Conservation (phyloP, 1,140 invertebrate species). For the Trypoxylus dichotomus region DNA sequence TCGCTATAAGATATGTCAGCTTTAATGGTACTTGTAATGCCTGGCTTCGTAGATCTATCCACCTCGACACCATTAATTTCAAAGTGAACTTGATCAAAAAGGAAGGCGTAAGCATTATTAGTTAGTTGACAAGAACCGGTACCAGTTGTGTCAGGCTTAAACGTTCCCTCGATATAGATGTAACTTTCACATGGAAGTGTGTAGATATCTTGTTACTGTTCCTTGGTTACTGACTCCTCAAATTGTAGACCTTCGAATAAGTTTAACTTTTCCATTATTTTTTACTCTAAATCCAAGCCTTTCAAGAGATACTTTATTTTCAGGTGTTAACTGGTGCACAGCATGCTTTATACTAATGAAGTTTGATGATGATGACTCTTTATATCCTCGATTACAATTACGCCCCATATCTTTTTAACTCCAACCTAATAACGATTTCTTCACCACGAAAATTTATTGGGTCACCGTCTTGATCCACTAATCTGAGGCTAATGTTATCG, state of each 20-base stretch:
- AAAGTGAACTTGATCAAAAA: slow-evolving; percentile 1
- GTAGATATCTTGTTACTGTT: slow-evolving; percentile 24
- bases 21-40: slow-evolving; percentile 53
- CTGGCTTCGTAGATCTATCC: slow-evolving; percentile 52
- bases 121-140: neutral
- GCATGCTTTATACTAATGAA: too few species aligned
- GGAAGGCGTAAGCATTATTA: slow-evolving; percentile 14
- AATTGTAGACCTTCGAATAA: neutral
- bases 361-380: too few species aligned
- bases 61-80: slow-evolving; percentile 35
- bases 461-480: too few species aligned
- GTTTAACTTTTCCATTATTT: slow-evolving; percentile 13
- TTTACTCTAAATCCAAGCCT: neutral
- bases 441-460: too few species aligned
- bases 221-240: slow-evolving; percentile 8
- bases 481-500: too few species aligned
- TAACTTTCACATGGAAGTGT: neutral
- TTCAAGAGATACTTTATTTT: too few species aligned
- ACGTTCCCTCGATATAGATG: slow-evolving; percentile 26
- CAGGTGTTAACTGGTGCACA: too few species aligned
- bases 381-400: too few species aligned
- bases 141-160: neutral
- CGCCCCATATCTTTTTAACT: too few species aligned
- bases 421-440: too few species aligned
- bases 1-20: slow-evolving; percentile 43